Conservation (phyloP, 2,797 vertebrate species). For the Garrulus glandarius region DNA sequence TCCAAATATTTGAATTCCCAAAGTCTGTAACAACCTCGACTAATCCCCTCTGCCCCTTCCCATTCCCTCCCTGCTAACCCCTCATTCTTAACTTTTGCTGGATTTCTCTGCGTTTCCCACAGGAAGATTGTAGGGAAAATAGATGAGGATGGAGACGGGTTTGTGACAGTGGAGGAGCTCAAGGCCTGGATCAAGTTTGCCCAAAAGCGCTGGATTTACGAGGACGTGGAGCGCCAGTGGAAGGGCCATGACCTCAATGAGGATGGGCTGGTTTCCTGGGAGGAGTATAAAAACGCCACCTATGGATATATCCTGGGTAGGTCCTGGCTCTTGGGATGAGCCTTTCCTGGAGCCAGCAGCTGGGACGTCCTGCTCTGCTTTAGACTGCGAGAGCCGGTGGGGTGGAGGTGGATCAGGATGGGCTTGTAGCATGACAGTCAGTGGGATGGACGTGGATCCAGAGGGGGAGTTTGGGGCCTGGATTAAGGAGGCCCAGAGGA, state of each 20-base stretch:
- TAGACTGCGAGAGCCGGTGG: accelerated
- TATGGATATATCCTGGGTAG: conserved; percentile 95
- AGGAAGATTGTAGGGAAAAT: conserved; percentile 95
- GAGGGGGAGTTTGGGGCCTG: conserved; percentile 84
- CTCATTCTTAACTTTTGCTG: conserved; percentile 52
- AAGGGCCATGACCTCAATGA: conserved; percentile 95
- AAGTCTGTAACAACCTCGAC: background rate
- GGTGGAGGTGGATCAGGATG: conserved; percentile 75
- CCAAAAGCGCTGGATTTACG: conserved; percentile 98
- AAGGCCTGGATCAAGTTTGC: conserved; percentile 95
- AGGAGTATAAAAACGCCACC: conserved; percentile 97
- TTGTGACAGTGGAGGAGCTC: conserved; percentile 91
- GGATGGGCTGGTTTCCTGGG: conserved; percentile 91
- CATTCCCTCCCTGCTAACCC: background rate
- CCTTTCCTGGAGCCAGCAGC: conserved; percentile 13
- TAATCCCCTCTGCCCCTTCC: background rate
- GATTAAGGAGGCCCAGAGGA: conserved; percentile 84
- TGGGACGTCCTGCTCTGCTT: conserved; percentile 68
- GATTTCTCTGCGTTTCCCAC: conserved; percentile 68
- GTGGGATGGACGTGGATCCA: background rate
- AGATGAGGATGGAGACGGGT: conserved; percentile 91
- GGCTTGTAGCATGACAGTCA: conserved; percentile 39
- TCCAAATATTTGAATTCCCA: background rate
- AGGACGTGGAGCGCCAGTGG: conserved; percentile 97
- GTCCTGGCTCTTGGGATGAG: conserved; percentile 38